Base-by-base conservation (phyloP, 30 jellyfish, hydroid and myxozoan genomes). In the Rhopilema esculentum region DNA sequence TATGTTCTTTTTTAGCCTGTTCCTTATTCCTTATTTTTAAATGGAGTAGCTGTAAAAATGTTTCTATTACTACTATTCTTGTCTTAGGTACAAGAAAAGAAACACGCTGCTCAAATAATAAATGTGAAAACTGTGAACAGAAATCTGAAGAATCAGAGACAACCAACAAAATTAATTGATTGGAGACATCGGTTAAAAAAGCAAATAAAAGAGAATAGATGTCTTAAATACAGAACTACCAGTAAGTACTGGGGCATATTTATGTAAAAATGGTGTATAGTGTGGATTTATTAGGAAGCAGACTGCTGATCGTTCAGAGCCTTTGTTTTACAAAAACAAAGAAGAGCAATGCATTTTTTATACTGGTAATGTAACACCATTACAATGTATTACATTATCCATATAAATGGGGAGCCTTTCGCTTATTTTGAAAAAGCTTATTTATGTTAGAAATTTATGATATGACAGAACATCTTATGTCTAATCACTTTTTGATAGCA, bases 151-250 rank as follows among this genome's bases (percentile, higher is more conserved):
- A 72, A 72, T 1, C 16, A 72, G 30, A 48, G 12, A 8, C 12
- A 29, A 31, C 27, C 32, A 72, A 72, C 84, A 72, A 72, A 72
- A 32, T 72, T 26, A n/a, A 33, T 72, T 72, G 69, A 26, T 72
- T 72, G 84, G 84, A 72, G 49, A 72, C 32, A 26, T 31, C 27
- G 84, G 33, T 72, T 72, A 4, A 72, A 32, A 72, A 72, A 72
- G 30, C 23, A 12, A 72, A 69, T 27, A 16, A 72, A 32, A 20
- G 33, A 72, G 84, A 72, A 72, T 9, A 72, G 84, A 48, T n/a
- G 84, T 72, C 84, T 72, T n/a, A 15, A 15, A 72, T 72, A 72
- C 84, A 72, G 30, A 72, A 1, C 30, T 1, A 69, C 48, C 31
- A 69, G 31, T 18, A 29, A 4, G 12, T 69, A 69, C 31, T 23